Evolutionary conservation across 2,113 vertebrate genomes (phyloP), one percentile per base, ranked within the genome.

Genomic region (Bagarius yarrelli): DNA sequence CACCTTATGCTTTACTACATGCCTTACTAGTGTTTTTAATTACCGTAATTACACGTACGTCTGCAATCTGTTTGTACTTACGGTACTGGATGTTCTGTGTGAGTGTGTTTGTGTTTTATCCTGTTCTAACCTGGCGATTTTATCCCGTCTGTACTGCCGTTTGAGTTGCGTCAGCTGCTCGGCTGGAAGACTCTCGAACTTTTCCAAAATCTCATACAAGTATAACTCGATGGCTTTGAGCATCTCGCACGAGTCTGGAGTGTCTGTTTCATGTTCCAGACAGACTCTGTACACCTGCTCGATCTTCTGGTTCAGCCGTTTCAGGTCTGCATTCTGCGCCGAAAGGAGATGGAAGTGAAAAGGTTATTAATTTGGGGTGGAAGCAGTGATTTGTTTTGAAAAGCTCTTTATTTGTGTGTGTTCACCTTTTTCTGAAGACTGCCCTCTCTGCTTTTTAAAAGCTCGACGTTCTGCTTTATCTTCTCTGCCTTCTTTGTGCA

Each of bases 171-270:
- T 83, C 0, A 91, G 64, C 77, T 80, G 89, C 80, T 61, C 81
- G 14, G 32, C 59, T 2, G 93, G 91, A 13, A 93, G 78, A 8
- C 15, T 85, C 82, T 94, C 93, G 47, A 94, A 64, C 4, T 57
- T 83, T 53, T 94, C 93, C 1, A 95, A 85, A 60, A 93, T 85
- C 56, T 95, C 86, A 0, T 87, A 80, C 82, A 95, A 76, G 27
- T 89, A 87, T 69, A 89, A 91, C 81, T 95, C 93, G 3, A 95
- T 90, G 57, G 87, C 59, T 6, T 83, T 89, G 8, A 96, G 83
- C 94, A 95, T 95, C 87, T 93, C 88, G 40, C 91, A 18, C 0
- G 92, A 90, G 76, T 85, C 82, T 63, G 93, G 84, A 84, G 86
- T 92, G 81, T 90, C 30, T 53, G 91, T 89, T 0, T 81, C 90